Percentiles rank a stretch among this genome's conserved stretches.
These are phyloP conservation scores for Drosophila nigrodunni DNA, from an alignment of 1,140 invertebrate species.

Conservation along the genomic window DNA sequence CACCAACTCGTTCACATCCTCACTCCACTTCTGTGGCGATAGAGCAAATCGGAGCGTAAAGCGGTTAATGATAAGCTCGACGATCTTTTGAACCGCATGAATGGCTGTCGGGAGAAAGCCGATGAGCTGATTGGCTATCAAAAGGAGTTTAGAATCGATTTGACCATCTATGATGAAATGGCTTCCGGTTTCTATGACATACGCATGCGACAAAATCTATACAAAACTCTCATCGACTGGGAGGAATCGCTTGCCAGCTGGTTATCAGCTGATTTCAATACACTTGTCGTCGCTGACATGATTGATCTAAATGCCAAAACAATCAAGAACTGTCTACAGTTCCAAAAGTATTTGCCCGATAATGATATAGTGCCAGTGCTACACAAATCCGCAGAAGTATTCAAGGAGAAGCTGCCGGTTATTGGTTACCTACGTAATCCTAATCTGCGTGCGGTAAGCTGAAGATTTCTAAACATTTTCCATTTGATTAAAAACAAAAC, in stretches of 20 bases:
- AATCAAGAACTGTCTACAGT: constrained; percentile 89
- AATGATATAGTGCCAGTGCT: constrained; percentile 91
- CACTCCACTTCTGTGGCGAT: background rate
- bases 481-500: background rate
- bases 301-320: constrained; percentile 88
- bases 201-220: constrained; percentile 90
- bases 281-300: constrained; percentile 90
- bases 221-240: constrained; percentile 91
- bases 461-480: background rate
- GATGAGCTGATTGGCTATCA: constrained; percentile 89
- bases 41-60: constrained; percentile 86
- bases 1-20: background rate
- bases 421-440: constrained; percentile 80
- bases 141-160: constrained; percentile 91
- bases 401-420: constrained; percentile 88
- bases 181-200: constrained; percentile 92
- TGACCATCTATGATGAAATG: constrained; percentile 91
- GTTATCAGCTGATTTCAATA: constrained; percentile 88
- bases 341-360: constrained; percentile 91
- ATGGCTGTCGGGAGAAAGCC: constrained; percentile 87
- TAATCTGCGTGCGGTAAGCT: constrained; percentile 68
- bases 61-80: constrained; percentile 88
- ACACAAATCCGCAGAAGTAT: constrained; percentile 90
- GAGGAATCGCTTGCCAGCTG: constrained; percentile 85
- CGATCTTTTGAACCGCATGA: constrained; percentile 87